Evolutionary conservation across 1,140 invertebrate species (phyloP).

Genomic region (Mizuhopecten yessoensis): DNA sequence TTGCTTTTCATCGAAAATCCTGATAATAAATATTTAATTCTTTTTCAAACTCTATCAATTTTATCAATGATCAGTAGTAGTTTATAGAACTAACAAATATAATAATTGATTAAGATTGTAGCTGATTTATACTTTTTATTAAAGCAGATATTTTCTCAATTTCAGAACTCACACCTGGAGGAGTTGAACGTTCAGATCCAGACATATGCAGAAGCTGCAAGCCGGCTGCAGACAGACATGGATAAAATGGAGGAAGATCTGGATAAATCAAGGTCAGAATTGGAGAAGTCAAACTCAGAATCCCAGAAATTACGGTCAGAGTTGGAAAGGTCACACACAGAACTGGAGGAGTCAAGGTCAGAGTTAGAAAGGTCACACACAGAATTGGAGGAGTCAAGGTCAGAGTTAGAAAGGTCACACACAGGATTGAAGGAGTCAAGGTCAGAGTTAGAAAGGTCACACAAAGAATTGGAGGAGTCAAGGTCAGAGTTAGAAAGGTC

Average conservation of each 20-base stretch:
- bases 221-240: not conserved
- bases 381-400: not conserved
- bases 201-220: not conserved
- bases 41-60: too few relatives aligned
- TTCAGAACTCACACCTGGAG: not conserved
- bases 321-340: not conserved
- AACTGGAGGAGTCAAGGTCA: not conserved
- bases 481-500: constrained; percentile 4
- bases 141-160: not conserved
- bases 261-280: not conserved
- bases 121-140: too few relatives aligned
- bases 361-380: not conserved
- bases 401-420: not conserved
- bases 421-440: not conserved
- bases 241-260: not conserved
- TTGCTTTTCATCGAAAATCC: too few relatives aligned
- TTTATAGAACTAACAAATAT: too few relatives aligned
- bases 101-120: too few relatives aligned
- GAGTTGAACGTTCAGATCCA: constrained; percentile 14
- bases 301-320: not conserved
- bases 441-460: not conserved
- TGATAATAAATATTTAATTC: too few relatives aligned
- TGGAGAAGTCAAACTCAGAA: not conserved
- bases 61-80: too few relatives aligned
- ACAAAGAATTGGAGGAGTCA: constrained; percentile 32